Percentiles rank a stretch among this genome's conserved stretches.
These are phyloP conservation scores for Thecophora atra DNA, from an alignment of 2,888 invertebrate genomes.

Conservation along the genomic window DNA sequence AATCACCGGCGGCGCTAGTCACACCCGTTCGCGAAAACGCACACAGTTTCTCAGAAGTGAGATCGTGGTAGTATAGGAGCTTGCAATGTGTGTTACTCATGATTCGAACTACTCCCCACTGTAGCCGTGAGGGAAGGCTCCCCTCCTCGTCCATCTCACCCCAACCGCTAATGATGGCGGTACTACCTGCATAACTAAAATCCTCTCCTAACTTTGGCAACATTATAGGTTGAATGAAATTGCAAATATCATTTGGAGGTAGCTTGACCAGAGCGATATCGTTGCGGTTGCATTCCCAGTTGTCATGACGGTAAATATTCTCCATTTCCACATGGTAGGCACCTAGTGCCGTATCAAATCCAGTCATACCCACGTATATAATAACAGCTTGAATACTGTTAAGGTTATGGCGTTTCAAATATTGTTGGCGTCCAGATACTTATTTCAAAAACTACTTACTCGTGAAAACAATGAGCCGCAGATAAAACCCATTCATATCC, in stretches of 20 bases:
- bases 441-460: background rate
- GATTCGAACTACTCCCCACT: background rate
- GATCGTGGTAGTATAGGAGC: background rate
- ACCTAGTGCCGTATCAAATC: background rate
- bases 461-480: conserved; percentile 1
- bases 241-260: background rate
- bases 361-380: background rate
- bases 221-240: background rate
- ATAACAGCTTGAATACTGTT: background rate
- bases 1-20: background rate
- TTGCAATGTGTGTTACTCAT: background rate
- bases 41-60: background rate
- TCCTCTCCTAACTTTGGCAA: background rate
- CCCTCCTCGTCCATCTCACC: background rate
- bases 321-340: background rate
- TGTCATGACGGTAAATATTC: background rate
- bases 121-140: background rate
- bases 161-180: background rate
- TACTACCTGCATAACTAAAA: background rate
- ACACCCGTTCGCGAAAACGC: background rate
- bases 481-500: background rate
- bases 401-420: background rate
- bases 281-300: background rate
- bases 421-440: background rate
- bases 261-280: background rate